phyloP scores from a whole-genome alignment of 2,888 invertebrate genomes.

The Frankliniella intonsa region DNA sequence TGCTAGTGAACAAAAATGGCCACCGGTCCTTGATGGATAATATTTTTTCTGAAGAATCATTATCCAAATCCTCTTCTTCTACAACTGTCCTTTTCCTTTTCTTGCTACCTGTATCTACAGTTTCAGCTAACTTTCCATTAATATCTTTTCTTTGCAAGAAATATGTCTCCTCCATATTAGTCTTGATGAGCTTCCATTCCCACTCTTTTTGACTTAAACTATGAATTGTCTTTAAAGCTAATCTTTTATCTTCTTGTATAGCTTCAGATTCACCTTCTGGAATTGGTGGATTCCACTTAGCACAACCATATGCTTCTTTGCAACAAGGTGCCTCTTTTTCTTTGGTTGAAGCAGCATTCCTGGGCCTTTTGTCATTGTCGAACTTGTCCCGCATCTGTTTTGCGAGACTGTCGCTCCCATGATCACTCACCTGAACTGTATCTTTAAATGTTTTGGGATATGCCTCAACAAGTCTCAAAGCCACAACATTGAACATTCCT shows the following conservation, averaged over 20 bases:
- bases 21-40: neutral
- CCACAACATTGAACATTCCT: neutral
- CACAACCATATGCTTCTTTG: neutral
- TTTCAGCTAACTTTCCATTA: neutral
- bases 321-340: neutral
- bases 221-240: neutral
- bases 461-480: neutral
- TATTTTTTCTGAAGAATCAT: neutral
- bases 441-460: neutral
- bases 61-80: neutral
- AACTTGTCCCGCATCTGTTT: neutral
- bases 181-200: constrained; percentile 1
- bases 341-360: neutral
- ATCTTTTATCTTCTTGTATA: neutral
- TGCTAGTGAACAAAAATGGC: neutral
- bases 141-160: neutral
- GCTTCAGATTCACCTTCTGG: neutral
- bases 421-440: neutral
- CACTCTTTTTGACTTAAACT: neutral
- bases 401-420: neutral
- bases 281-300: neutral
- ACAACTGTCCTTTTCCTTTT: neutral
- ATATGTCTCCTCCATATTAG: neutral
- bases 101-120: neutral
- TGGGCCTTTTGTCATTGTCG: constrained; percentile 2